phyloP scores from a whole-genome alignment of 2,888 invertebrate species.

The Metopia argyrocephala region DNA sequence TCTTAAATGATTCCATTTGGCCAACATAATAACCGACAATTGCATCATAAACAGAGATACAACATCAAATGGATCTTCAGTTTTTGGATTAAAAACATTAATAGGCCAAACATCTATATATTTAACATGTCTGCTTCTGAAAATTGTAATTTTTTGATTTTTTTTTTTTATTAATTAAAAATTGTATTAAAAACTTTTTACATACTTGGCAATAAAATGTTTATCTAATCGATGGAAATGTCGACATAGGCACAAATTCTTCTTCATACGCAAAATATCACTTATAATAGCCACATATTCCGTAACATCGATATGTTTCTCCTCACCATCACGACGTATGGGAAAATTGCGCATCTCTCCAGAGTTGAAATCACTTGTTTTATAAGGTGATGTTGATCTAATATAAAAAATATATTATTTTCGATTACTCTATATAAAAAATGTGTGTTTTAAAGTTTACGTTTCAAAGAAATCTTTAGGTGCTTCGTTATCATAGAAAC shows the following conservation, averaged over 20 bases:
- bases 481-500: slow-evolving; percentile 90
- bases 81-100: slow-evolving; percentile 89
- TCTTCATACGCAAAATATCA: slow-evolving; percentile 94
- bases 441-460: slow-evolving; percentile 77
- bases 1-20: slow-evolving; percentile 91
- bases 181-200: slow-evolving; percentile 17
- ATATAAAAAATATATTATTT: not conserved
- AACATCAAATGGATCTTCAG: slow-evolving; percentile 91
- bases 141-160: slow-evolving; percentile 31
- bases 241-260: slow-evolving; percentile 95
- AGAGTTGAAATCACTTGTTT: slow-evolving; percentile 81
- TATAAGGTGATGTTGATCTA: slow-evolving; percentile 82
- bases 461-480: slow-evolving; percentile 89
- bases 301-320: slow-evolving; percentile 79
- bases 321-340: slow-evolving; percentile 78
- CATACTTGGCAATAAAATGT: slow-evolving; percentile 84
- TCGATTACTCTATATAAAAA: not conserved
- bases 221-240: slow-evolving; percentile 94
- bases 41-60: slow-evolving; percentile 97
- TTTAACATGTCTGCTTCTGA: slow-evolving; percentile 80
- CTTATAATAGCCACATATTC: slow-evolving; percentile 92
- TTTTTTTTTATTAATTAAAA: slow-evolving; percentile 20
- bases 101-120: slow-evolving; percentile 99
- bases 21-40: slow-evolving; percentile 95
- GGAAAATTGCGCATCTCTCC: slow-evolving; percentile 80